phyloP scores from a whole-genome alignment of 2,113 vertebrate genomes.

The Rhea pennata region DNA sequence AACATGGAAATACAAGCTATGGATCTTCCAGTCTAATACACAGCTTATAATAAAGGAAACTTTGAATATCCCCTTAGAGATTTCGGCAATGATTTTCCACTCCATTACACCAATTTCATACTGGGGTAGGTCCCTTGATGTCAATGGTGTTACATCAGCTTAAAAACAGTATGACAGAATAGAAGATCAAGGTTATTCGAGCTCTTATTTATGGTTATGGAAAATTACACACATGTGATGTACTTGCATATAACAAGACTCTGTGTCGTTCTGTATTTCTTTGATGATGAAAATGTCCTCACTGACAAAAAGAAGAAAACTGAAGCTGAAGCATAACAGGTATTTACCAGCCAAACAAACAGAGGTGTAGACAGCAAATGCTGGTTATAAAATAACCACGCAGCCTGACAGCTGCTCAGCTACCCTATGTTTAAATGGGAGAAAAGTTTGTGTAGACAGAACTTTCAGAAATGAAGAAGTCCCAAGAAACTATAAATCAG shows the following conservation, averaged over 20 bases:
- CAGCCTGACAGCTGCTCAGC: conserved; percentile 31
- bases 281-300: conserved; percentile 53
- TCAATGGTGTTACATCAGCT: conserved; percentile 64
- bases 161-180: conserved; percentile 69
- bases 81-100: conserved; percentile 70
- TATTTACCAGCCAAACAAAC: conserved; percentile 49
- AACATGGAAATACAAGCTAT: conserved; percentile 46
- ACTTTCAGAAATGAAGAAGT: not conserved
- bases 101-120: conserved; percentile 72
- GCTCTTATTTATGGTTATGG: conserved; percentile 66
- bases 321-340: conserved; percentile 55
- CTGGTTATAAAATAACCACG: conserved; percentile 37
- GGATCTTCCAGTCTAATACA: conserved; percentile 61
- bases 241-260: conserved; percentile 26
- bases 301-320: conserved; percentile 7
- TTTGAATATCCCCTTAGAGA: conserved; percentile 67
- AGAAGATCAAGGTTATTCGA: conserved; percentile 69
- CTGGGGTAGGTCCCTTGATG: conserved; percentile 64
- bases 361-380: conserved; percentile 29
- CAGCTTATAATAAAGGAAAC: conserved; percentile 46
- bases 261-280: conserved; percentile 33
- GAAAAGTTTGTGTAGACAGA: conserved; percentile 27
- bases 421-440: conserved; percentile 43
- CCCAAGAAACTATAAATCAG: not conserved
- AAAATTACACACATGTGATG: conserved; percentile 58